Conservation (phyloP, 2,797 vertebrate species). For the Lophotriccus pileatus region DNA sequence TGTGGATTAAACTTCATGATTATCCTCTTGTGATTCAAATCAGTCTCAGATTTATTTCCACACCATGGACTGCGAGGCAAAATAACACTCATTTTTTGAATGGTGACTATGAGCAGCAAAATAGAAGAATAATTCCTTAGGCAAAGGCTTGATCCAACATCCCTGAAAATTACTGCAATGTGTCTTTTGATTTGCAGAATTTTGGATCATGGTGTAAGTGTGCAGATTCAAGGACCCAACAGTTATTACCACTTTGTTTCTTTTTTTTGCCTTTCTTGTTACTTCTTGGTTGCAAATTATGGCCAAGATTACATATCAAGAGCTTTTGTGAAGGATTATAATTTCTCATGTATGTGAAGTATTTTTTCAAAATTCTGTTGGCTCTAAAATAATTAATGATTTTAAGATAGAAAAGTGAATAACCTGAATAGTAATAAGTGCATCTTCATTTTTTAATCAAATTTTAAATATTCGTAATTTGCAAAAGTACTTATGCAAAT, state of each 20-base stretch:
- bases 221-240: neutral
- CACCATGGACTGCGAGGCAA: neutral
- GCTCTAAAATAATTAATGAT: conserved; percentile 15
- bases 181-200: neutral
- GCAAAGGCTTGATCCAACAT: neutral
- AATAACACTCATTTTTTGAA: neutral
- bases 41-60: neutral
- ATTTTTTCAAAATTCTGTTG: neutral
- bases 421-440: neutral
- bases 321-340: neutral
- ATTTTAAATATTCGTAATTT: conserved; percentile 27
- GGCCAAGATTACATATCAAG: neutral
- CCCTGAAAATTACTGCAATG: neutral
- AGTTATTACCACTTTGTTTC: neutral
- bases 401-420: neutral
- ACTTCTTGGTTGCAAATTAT: neutral
- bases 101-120: neutral
- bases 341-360: neutral
- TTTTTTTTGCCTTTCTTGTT: neutral
- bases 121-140: neutral
- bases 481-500: conserved; percentile 5
- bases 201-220: neutral
- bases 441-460: neutral
- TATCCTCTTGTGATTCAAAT: neutral
- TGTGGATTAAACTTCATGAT: neutral